These are phyloP conservation scores for Oligia strigilis DNA, from an alignment of 2,888 invertebrate species.

Conservation along the genomic window DNA sequence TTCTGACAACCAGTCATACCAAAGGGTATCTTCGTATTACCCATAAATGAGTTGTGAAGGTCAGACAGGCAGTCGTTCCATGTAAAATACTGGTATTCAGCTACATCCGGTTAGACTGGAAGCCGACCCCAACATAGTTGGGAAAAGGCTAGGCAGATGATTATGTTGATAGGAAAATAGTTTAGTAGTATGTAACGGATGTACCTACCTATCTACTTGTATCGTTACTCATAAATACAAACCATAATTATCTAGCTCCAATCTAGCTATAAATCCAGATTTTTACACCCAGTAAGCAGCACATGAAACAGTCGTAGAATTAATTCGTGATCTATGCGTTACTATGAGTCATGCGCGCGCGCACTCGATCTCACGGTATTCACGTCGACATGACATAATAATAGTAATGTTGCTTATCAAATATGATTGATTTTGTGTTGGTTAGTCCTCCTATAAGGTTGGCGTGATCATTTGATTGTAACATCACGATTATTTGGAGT, in stretches of 20 bases:
- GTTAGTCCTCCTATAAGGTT: conserved; percentile 60
- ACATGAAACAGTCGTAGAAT: conserved; percentile 49
- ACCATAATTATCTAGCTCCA: not conserved
- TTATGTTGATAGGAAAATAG: not conserved
- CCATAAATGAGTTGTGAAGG: no score
- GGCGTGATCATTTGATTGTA: conserved; percentile 50
- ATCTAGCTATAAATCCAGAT: conserved; percentile 32
- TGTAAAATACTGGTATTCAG: no score
- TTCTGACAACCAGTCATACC: no score
- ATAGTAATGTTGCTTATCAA: conserved; percentile 68
- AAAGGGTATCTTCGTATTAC: no score
- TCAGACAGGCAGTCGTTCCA: no score
- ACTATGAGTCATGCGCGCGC: conserved; percentile 65
- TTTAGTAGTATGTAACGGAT: not conserved
- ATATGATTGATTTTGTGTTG: conserved; percentile 67
- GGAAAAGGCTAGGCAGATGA: no score
- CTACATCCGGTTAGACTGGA: no score
- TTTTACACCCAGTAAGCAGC: conserved; percentile 47
- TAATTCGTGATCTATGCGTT: conserved; percentile 67
- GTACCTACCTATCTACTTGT: not conserved
- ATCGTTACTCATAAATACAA: not conserved
- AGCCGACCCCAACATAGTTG: no score
- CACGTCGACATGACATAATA: conserved; percentile 69
- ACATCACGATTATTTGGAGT: conserved; percentile 39
- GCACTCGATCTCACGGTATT: conserved; percentile 65